Base-by-base conservation (phyloP, 2,797 vertebrate genomes). In the Urocyon cinereoargenteus region DNA sequence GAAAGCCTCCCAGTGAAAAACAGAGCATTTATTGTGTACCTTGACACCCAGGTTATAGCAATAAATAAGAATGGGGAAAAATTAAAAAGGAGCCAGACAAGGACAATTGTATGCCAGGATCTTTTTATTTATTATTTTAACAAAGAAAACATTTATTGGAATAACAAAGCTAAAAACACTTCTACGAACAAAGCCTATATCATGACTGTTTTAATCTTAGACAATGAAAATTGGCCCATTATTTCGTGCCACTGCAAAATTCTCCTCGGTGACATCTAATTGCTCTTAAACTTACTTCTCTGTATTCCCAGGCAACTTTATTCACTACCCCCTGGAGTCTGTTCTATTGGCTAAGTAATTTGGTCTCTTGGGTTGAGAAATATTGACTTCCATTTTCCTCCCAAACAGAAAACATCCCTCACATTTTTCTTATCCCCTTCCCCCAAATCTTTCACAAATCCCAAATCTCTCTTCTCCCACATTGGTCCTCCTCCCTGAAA, bases 381-480 rank as follows among this genome's bases (percentile, higher is more conserved):
- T 75, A 94, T 2, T 34, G 40, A 62, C 16, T 72, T 91, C 78
- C 49, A 66, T 53, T 91, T 81, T 85, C 40, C 31, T 95, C 34
- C 49, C n/a, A 73, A 93, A 92, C 49, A 92, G 77, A 92, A 94
- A 93, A 62, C 6, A 78, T n/a, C 24, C 15, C 36, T 94, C 36
- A 22, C 57, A 36, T 45, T 86, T 87, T 83, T 83, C 55, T 53
- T 13, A 75, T 12, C 16, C 21, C 18, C 8, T 31, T 61, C 11
- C 55, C 51, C 79, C 45, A 78, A 22, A 40, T 70, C 55, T 7
- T 26, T 86, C 26, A 40, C 14, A 72, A 77, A 66, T 62, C 36
- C 40, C 57, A 34, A 26, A 51, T 7, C 21, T 82, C 73, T 68
- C 62, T 72, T 72, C 36, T 51, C 57, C 3, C 26, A 16, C 18